phyloP scores from a whole-genome alignment of 2,797 vertebrate species.

The Erithacus rubecula region DNA sequence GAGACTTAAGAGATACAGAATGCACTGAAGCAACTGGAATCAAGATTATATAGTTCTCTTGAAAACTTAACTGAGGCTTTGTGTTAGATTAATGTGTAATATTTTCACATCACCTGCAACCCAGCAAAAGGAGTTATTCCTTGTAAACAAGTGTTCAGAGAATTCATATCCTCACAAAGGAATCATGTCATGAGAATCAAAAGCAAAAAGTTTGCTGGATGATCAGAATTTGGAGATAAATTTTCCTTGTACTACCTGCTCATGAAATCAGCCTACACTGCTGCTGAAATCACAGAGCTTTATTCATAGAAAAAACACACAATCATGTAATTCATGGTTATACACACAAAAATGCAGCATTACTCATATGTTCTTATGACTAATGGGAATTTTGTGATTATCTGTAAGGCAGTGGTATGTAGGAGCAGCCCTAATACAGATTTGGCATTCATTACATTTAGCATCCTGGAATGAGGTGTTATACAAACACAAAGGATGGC shows the following conservation, averaged over 20 bases:
- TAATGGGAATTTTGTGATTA: not conserved
- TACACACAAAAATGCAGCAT: not conserved
- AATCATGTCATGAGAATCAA: not conserved
- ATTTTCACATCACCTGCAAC: conserved; percentile 14
- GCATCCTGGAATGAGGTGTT: not conserved
- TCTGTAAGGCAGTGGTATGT: not conserved
- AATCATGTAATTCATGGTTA: not conserved
- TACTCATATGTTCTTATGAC: not conserved
- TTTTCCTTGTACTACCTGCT: not conserved
- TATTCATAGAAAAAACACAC: not conserved
- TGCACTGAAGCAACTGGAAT: not conserved
- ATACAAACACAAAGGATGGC: not conserved
- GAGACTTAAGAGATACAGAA: not conserved
- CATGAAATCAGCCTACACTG: not conserved
- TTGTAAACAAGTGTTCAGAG: conserved; percentile 22
- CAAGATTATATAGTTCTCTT: not conserved
- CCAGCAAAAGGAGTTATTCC: not conserved
- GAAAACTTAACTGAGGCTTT: not conserved
- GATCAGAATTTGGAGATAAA: not conserved
- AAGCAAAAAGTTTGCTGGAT: not conserved
- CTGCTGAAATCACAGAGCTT: not conserved
- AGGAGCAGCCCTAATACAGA: not conserved
- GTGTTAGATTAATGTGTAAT: not conserved
- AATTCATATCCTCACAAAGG: conserved; percentile 9
- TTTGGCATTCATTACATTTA: not conserved